Base-by-base conservation (phyloP, 2,888 invertebrate genomes). In the Proisotoma minuta region DNA sequence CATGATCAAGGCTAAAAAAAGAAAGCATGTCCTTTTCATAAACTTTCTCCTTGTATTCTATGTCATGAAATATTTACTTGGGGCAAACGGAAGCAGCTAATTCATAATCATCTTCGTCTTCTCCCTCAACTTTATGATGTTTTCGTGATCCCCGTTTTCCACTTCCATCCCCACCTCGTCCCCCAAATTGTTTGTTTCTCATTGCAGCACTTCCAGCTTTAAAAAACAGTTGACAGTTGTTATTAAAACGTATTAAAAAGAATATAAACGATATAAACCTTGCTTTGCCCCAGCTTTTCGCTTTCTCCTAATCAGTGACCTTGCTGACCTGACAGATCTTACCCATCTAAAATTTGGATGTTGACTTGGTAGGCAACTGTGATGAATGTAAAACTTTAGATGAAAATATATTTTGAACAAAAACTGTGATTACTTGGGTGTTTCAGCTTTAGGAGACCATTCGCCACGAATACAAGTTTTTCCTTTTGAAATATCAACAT, bases 391-490 rank as follows among this genome's bases (percentile, higher is more conserved):
- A 50, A 50, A 23, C 23, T 50, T 50, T 5, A 50, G 22, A 50
- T 10, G 26, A 10, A 57, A 57, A 47, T 10, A 15, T n/a, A 47
- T 24, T 24, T 15, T 8, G 18, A 28, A 53, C 24, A 29, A 53
- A 49, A 4, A n/a, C n/a, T n/a, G n/a, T 18, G 40, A 15, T 62
- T 73, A 69, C 76, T 74, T 72, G 70, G 73, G 70, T 0, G 95
- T 94, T 52, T 92, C 78, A 73, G 91, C 87, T 69, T 84, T 83
- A 0, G 97, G 97, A 68, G 92, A 90, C 97, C 97, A 97, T 64
- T 85, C 85, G 0, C 96, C 96, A 5, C 93, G 91, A 26, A 97
- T 85, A 74, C 97, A 97, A 0, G 96, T 97, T 0, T 97, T 95
- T 1, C 94, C 94, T 43, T 5, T 5, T 43, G 43, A n/a, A 15